A percentile compares a stretch with the other conserved stretches of the same genome.
Evolutionary conservation across 2,113 vertebrate genomes (phyloP).

Genomic region (Callionymus lyra): DNA sequence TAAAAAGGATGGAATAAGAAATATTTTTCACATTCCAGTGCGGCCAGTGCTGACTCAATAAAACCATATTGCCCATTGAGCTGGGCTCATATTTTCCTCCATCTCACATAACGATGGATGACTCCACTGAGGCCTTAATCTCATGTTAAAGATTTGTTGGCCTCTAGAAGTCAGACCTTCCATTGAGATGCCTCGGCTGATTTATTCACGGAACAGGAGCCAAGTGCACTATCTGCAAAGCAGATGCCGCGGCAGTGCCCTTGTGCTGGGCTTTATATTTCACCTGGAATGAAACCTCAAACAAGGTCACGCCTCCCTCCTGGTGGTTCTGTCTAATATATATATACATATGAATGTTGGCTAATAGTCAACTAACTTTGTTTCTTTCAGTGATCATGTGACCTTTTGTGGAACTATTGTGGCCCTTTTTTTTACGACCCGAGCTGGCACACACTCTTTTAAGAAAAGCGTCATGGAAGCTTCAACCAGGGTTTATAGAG

Average conservation of each 20-base stretch:
- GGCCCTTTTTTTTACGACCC: too few relatives aligned
- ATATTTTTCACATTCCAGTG: slow-evolving; percentile 30
- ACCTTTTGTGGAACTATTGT: too few relatives aligned
- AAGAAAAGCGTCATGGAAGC: too few relatives aligned
- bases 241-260: slow-evolving; percentile 53
- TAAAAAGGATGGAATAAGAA: slow-evolving; percentile 17
- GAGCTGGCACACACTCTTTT: too few relatives aligned
- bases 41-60: slow-evolving; percentile 33
- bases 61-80: slow-evolving; percentile 43
- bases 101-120: slow-evolving; percentile 45
- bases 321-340: slow-evolving; percentile 1
- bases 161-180: slow-evolving; percentile 54
- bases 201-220: slow-evolving; percentile 54
- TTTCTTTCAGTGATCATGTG: too few relatives aligned
- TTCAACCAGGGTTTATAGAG: too few relatives aligned
- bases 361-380: too few relatives aligned
- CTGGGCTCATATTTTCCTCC: slow-evolving; percentile 40
- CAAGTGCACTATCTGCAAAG: slow-evolving; percentile 55
- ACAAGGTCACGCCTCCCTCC: slow-evolving; percentile 9
- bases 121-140: slow-evolving; percentile 57
- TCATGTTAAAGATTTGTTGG: slow-evolving; percentile 62
- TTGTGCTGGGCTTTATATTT: slow-evolving; percentile 48
- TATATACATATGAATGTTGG: too few relatives aligned
- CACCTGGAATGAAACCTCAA: slow-evolving; percentile 38
- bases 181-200: slow-evolving; percentile 58